Evolutionary conservation across 2,888 invertebrate genomes (phyloP), one percentile per base, ranked within the genome.

Genomic region (Megastigmus dorsalis): DNA sequence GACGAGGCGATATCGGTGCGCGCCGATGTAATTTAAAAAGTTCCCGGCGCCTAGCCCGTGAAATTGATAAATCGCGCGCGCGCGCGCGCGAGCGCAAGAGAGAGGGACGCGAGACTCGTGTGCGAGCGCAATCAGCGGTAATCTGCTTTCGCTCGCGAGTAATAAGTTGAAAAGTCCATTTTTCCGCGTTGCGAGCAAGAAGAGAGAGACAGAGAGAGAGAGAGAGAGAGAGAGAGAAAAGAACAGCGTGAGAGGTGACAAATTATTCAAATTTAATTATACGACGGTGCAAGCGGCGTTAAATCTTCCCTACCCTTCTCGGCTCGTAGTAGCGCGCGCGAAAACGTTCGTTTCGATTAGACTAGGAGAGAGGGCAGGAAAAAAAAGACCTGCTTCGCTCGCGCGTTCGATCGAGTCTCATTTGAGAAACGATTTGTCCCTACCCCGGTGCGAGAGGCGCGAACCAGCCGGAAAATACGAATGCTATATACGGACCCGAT

Each of bases 51-150:
- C 81, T 79, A 28, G 77, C 78, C n/a, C 79, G 79, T 82, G 84
- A 85, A 85, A 84, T 84, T 84, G 83, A 84, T 84, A 84, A 84
- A 85, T 85, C 84, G 84, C 80, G 80, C 79, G 62, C 74, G 74
- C n/a, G 72, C 73, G 57, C 62, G n/a, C n/a, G n/a, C n/a, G n/a
- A n/a, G n/a, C n/a, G n/a, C n/a, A n/a, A n/a, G n/a, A n/a, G n/a
- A n/a, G n/a, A n/a, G n/a, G n/a, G n/a, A n/a, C n/a, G n/a, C n/a
- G n/a, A n/a, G n/a, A n/a, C 72, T 65, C 68, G 26, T 66, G n/a
- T n/a, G n/a, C 77, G 69, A 74, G 77, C 79, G 78, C 77, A 81
- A 83, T 83, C 82, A 80, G 74, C 79, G 80, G 65, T 81, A 83
- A 82, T 83, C 80, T 81, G 79, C 79, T 79, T 76, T 80, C 78